A percentile compares a stretch with the other conserved stretches of the same genome.
These are phyloP conservation scores for Trichosurus vulpecula DNA, from an alignment of 2,797 vertebrate species.

Conservation along the genomic window DNA sequence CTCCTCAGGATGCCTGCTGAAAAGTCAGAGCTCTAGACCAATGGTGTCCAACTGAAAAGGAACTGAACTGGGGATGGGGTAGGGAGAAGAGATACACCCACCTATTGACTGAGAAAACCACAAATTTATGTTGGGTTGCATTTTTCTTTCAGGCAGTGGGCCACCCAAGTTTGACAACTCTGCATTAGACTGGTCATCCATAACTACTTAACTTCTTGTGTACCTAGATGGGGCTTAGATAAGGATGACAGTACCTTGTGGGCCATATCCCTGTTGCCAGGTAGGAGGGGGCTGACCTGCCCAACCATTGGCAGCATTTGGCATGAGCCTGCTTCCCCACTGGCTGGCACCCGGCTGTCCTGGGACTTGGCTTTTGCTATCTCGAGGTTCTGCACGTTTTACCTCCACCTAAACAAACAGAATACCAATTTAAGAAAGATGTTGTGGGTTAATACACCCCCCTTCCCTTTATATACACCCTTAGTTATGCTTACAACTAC, in stretches of 20 bases:
- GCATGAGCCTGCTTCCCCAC: conserved; percentile 96
- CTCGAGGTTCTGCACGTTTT: conserved; percentile 98
- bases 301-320: conserved; percentile 98
- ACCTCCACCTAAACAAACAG: conserved; percentile 98
- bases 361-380: conserved; percentile 94
- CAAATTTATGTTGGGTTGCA: not conserved
- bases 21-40: not conserved
- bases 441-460: conserved; percentile 74
- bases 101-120: not conserved
- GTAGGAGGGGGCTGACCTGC: conserved; percentile 95
- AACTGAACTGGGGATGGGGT: not conserved
- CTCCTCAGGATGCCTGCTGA: not conserved
- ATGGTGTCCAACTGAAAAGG: not conserved
- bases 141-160: not conserved
- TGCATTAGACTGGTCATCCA: not conserved
- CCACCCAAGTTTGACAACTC: not conserved
- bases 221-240: not conserved
- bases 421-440: conserved; percentile 84
- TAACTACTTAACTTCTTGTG: not conserved
- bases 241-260: conserved; percentile 91
- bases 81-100: not conserved
- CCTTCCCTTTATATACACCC: conserved; percentile 89
- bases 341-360: conserved; percentile 94
- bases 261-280: conserved; percentile 97
- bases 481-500: conserved; percentile 85